phyloP scores from a whole-genome alignment of 2,888 invertebrate species.

The Eupithecia insigniata region DNA sequence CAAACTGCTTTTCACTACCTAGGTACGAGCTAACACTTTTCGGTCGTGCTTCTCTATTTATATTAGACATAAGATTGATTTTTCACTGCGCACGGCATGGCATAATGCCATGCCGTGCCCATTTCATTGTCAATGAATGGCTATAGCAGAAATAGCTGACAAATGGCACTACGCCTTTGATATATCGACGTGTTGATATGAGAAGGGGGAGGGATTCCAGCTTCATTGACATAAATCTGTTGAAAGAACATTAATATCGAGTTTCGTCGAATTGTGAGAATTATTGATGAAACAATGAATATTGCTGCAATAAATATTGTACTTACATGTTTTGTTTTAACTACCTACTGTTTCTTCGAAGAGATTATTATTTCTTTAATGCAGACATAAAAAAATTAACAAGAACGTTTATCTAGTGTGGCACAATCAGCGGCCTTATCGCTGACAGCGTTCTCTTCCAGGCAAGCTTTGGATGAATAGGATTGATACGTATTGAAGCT shows the following conservation, averaged over 20 bases:
- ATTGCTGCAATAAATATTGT: constrained; percentile 14
- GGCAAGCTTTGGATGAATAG: too few relatives aligned
- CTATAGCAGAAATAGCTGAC: constrained; percentile 61
- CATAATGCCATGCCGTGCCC: constrained; percentile 12
- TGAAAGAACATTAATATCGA: constrained; percentile 56
- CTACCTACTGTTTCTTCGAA: too few relatives aligned
- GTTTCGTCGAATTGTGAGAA: constrained; percentile 46
- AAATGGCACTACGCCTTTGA: constrained; percentile 66
- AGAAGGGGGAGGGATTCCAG: constrained; percentile 56
- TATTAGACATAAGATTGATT: not conserved
- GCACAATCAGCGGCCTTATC: too few relatives aligned
- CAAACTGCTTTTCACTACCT: not conserved
- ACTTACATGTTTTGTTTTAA: not conserved
- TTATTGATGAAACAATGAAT: constrained; percentile 24
- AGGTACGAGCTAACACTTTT: not conserved
- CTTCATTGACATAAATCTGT: constrained; percentile 60
- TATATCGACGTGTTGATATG: constrained; percentile 69
- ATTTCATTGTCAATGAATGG: constrained; percentile 28
- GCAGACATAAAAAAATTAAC: too few relatives aligned
- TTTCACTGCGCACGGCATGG: constrained; percentile 1
- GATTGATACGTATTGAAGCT: too few relatives aligned
- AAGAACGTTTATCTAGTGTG: too few relatives aligned
- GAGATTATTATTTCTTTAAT: too few relatives aligned
- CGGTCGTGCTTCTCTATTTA: not conserved
- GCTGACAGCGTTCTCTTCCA: too few relatives aligned